Evolutionary conservation across 2,888 invertebrate species (phyloP).

Genomic region (Luperina nickerlii): DNA sequence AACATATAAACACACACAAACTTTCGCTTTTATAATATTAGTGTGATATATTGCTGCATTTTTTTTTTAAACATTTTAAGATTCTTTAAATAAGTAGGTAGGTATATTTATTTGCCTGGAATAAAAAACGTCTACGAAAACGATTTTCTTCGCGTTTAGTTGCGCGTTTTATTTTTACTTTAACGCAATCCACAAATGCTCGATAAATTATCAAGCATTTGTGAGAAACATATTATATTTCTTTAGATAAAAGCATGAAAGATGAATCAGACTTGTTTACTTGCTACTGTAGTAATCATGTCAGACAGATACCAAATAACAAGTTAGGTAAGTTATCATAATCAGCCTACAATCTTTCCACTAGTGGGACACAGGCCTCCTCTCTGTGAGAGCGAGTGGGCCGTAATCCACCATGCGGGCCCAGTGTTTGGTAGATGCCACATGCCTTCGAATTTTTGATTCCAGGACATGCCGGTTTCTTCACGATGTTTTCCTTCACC

Average conservation of each 20-base stretch:
- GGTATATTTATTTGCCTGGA: neutral
- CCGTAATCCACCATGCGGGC: neutral
- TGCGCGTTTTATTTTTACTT: neutral
- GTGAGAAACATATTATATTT: neutral
- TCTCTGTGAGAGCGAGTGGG: neutral
- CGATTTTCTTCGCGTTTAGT: neutral
- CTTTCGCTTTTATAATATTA: too few relatives aligned
- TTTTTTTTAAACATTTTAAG: too few relatives aligned
- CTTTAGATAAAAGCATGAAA: neutral
- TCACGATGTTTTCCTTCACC: neutral
- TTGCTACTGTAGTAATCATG: neutral
- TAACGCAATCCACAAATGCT: neutral
- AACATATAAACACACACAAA: too few relatives aligned
- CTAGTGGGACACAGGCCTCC: too few relatives aligned
- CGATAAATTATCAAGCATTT: too few relatives aligned
- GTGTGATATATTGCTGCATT: too few relatives aligned
- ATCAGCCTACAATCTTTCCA: neutral
- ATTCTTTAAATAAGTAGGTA: too few relatives aligned
- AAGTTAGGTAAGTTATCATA: neutral
- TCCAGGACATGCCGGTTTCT: neutral
- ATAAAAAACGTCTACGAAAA: neutral
- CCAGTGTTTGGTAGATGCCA: neutral
- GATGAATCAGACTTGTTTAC: neutral
- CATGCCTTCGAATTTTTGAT: neutral
- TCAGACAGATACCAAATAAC: neutral